These are phyloP conservation scores for Ferdinandea cuprea DNA, from an alignment of 2,888 invertebrate species.

Conservation along the genomic window DNA sequence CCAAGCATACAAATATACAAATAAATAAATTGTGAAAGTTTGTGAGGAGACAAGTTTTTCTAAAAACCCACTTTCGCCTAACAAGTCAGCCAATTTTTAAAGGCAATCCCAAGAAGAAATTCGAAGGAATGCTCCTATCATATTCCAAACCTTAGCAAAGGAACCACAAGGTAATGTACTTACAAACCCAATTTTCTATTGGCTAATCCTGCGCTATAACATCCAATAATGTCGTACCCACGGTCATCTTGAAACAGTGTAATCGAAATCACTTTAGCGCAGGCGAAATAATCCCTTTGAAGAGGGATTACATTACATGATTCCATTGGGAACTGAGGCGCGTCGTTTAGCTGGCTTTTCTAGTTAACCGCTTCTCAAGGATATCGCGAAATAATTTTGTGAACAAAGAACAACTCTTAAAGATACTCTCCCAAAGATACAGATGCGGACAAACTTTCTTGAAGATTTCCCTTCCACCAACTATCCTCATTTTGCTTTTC, in stretches of 20 bases:
- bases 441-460: slow-evolving; percentile 41
- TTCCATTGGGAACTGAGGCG: slow-evolving; percentile 12
- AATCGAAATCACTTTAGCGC: slow-evolving; percentile 38
- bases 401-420: slow-evolving; percentile 65
- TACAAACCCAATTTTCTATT: too few relatives aligned
- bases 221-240: neutral
- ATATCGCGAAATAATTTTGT: slow-evolving; percentile 50
- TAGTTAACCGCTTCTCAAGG: slow-evolving; percentile 40
- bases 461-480: slow-evolving; percentile 13
- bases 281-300: slow-evolving; percentile 59
- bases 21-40: too few relatives aligned
- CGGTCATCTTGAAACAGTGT: neutral
- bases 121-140: too few relatives aligned
- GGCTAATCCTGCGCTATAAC: too few relatives aligned
- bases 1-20: too few relatives aligned
- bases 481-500: slow-evolving; percentile 48
- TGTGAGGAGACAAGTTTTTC: too few relatives aligned
- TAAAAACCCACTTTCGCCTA: too few relatives aligned
- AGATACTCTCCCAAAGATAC: slow-evolving; percentile 34
- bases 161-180: too few relatives aligned
- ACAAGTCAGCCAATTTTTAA: too few relatives aligned
- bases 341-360: slow-evolving; percentile 19
- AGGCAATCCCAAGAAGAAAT: too few relatives aligned
- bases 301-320: slow-evolving; percentile 65
- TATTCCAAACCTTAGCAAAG: too few relatives aligned